phyloP scores from a whole-genome alignment of 1,140 invertebrate species.

The Matsumurasca onukii region DNA sequence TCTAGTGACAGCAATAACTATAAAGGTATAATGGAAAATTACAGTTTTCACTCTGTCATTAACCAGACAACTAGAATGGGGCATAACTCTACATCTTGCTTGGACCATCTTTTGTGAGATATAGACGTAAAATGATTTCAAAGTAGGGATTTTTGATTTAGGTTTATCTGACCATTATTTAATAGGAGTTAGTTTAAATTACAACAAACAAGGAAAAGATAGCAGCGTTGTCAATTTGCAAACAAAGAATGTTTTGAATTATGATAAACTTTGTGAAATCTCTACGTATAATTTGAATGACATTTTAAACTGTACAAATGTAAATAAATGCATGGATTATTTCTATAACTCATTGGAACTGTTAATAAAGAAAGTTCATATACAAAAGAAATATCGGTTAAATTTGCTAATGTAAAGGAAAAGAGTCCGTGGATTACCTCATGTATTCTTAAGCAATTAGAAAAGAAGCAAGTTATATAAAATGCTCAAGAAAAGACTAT shows the following conservation, averaged over 20 bases:
- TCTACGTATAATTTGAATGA: background rate
- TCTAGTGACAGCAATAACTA: background rate
- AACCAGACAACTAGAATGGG: background rate
- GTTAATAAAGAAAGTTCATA: background rate
- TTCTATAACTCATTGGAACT: background rate
- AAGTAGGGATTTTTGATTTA: background rate
- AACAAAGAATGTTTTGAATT: background rate
- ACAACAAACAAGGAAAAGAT: background rate
- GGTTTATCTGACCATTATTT: background rate
- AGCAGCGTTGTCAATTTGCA: background rate
- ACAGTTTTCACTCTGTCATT: background rate
- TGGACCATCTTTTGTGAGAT: background rate
- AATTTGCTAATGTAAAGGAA: background rate
- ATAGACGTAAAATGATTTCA: background rate
- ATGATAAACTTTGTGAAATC: background rate
- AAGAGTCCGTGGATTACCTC: background rate
- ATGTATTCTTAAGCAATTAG: background rate
- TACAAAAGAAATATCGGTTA: background rate
- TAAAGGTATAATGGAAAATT: background rate
- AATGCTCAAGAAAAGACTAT: background rate
- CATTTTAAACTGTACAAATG: background rate
- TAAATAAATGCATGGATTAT: background rate
- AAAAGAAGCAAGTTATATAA: background rate
- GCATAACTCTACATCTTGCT: background rate
- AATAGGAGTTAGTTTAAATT: background rate